A percentile compares a stretch with the other conserved stretches of the same genome.
Evolutionary conservation across 1,140 invertebrate genomes (phyloP).

Genomic region (Plodia interpunctella): DNA sequence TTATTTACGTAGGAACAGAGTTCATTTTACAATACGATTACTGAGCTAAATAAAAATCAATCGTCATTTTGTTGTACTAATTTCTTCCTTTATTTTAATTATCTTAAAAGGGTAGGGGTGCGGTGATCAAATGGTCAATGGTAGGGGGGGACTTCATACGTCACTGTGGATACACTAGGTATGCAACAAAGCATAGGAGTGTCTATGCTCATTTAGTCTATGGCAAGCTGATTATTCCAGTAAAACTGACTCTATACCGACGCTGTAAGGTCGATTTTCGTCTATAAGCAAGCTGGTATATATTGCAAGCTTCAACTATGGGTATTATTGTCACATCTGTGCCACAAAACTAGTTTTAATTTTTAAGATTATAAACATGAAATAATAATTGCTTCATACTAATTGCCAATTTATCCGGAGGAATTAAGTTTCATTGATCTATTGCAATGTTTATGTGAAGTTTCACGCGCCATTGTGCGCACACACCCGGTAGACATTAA

Average conservation of each 20-base stretch:
- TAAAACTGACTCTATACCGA: constrained; percentile 14
- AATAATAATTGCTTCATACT: background rate
- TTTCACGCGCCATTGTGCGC: too few species aligned
- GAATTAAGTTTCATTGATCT: too few species aligned
- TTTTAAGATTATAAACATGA: background rate
- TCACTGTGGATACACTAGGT: constrained; percentile 38
- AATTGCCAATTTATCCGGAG: background rate
- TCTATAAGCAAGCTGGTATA: constrained; percentile 15
- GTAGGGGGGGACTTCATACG: constrained; percentile 30
- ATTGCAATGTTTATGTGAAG: too few species aligned
- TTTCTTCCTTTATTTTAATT: constrained; percentile 22
- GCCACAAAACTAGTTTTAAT: background rate
- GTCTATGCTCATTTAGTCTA: constrained; percentile 46
- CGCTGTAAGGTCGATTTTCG: constrained; percentile 15
- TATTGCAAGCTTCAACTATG: constrained; percentile 4
- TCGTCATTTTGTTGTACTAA: constrained; percentile 14
- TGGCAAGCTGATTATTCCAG: constrained; percentile 8
- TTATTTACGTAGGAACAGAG: too few species aligned
- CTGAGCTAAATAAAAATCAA: background rate
- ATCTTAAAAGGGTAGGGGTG: constrained; percentile 21
- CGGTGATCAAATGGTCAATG: constrained; percentile 29
- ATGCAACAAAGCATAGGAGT: constrained; percentile 40
- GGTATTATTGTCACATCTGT: background rate
- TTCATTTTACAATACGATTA: too few species aligned
- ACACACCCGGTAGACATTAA: too few species aligned